Percentiles rank a stretch among this genome's conserved stretches.
phyloP scores from a whole-genome alignment of 2,797 vertebrate species.

The Rhadinocentrus ornatus region DNA sequence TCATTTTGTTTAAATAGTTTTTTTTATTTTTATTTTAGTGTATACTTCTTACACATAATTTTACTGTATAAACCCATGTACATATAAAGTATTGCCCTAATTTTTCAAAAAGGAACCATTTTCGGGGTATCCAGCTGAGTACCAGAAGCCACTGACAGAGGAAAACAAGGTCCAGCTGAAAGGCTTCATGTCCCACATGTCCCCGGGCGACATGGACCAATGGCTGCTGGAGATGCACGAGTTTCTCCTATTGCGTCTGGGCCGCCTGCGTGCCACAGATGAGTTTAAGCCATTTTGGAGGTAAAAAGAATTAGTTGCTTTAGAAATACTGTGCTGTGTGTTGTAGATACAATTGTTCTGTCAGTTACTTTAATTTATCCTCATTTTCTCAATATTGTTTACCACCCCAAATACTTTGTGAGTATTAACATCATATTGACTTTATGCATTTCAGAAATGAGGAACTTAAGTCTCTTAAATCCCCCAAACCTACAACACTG shows the following conservation, averaged over 20 bases:
- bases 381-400: no score
- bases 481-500: no score
- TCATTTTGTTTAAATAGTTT: not conserved
- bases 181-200: slow-evolving; percentile 80
- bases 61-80: accelerated
- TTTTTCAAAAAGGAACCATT: slow-evolving; percentile 85
- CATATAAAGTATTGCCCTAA: accelerated
- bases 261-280: slow-evolving; percentile 29
- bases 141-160: slow-evolving; percentile 73
- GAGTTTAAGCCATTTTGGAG: slow-evolving; percentile 79
- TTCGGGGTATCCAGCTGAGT: slow-evolving; percentile 65
- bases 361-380: no score
- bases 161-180: slow-evolving; percentile 68
- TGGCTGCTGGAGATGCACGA: slow-evolving; percentile 90
- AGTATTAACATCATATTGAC: no score
- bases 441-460: no score
- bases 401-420: no score
- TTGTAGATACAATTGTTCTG: not conserved
- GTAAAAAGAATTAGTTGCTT: slow-evolving; percentile 64
- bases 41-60: not conserved
- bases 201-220: slow-evolving; percentile 71
- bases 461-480: no score
- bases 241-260: slow-evolving; percentile 83
- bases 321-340: not conserved
- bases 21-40: not conserved